Evolutionary conservation across 2,888 invertebrate species (phyloP).

Genomic region (Ephialtes manifestator): DNA sequence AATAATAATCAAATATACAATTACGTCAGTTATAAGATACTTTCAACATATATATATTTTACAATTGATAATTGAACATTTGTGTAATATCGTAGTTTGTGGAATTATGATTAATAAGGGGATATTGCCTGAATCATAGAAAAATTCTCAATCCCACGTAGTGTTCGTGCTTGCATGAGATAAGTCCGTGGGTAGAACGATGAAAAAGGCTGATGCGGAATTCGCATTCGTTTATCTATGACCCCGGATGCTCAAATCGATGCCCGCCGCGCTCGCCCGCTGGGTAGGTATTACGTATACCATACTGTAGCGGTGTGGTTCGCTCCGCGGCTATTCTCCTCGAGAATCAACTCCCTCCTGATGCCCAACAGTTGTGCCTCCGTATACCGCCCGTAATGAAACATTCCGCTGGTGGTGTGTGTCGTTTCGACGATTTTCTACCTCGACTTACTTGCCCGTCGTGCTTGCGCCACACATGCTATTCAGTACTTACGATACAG

Average conservation of each 20-base stretch:
- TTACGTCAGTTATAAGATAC: no score
- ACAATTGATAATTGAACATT: no score
- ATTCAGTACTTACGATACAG: conserved; percentile 21
- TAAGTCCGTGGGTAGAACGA: not conserved
- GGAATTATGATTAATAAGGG: not conserved
- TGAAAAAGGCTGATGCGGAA: conserved; percentile 39
- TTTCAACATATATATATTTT: no score
- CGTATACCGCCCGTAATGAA: conserved; percentile 17
- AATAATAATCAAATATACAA: no score
- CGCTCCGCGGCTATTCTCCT: conserved; percentile 22
- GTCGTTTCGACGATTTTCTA: conserved; percentile 28
- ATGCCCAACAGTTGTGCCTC: conserved; percentile 13
- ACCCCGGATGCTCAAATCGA: conserved; percentile 41
- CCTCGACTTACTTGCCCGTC: conserved; percentile 14
- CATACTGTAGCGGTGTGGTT: not conserved
- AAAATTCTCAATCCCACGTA: not conserved
- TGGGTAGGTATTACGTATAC: conserved; percentile 25
- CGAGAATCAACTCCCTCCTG: conserved; percentile 21
- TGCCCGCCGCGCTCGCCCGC: conserved; percentile 23
- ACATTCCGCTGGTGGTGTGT: conserved; percentile 22
- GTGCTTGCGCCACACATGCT: not conserved
- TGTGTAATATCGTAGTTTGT: not conserved
- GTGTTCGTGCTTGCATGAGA: not conserved
- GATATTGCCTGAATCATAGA: not conserved
- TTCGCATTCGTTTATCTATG: conserved; percentile 38